These are phyloP conservation scores for Chaetodon auriga DNA, from an alignment of 2,113 vertebrate genomes.

Conservation along the genomic window DNA sequence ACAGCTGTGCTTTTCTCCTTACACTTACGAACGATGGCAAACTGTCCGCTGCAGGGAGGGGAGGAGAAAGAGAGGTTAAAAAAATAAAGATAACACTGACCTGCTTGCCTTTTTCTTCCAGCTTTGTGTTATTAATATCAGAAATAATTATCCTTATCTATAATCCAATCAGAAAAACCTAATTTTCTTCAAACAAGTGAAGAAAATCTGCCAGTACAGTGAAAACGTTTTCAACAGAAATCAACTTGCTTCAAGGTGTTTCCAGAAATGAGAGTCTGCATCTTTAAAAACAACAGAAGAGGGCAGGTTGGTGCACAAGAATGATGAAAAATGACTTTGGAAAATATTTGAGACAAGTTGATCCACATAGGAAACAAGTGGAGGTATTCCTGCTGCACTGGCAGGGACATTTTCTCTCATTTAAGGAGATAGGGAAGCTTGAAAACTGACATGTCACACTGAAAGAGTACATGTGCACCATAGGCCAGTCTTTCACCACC, in stretches of 20 bases:
- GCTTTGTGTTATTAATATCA: not conserved
- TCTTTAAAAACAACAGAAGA: not conserved
- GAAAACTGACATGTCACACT: not conserved
- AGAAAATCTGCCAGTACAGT: not conserved
- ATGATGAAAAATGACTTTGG: no score
- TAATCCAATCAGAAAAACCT: no score
- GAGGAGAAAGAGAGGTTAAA: not conserved
- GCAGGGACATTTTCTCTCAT: no score
- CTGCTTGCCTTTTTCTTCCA: not conserved
- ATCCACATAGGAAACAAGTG: no score
- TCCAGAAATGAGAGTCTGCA: not conserved
- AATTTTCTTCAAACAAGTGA: not conserved
- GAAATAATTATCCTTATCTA: no score
- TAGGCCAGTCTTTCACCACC: no score
- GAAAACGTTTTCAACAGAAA: not conserved
- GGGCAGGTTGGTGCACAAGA: no score
- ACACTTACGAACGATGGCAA: slow-evolving; percentile 96
- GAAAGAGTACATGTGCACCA: not conserved
- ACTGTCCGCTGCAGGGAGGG: slow-evolving; percentile 88
- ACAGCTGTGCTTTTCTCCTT: slow-evolving; percentile 87
- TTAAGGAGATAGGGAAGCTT: no score
- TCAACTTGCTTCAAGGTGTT: not conserved
- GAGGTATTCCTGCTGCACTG: no score
- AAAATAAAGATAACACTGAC: not conserved
- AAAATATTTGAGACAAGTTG: no score